These are phyloP conservation scores for Ptycholaimellus sp. DNA, from an alignment of 2,888 invertebrate species.

Conservation along the genomic window DNA sequence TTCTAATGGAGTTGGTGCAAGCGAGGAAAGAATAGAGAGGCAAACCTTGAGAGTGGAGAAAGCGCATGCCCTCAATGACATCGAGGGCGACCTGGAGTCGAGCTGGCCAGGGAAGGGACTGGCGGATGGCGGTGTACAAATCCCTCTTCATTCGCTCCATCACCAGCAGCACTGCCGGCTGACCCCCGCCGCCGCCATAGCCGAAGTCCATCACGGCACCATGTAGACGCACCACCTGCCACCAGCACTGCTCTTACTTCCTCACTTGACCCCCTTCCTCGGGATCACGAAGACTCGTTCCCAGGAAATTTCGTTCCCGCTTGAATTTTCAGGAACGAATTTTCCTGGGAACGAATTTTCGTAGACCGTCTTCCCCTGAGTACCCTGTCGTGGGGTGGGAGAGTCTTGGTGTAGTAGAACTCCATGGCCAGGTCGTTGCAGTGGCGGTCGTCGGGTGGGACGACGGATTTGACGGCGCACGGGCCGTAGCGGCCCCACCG, in stretches of 20 bases:
- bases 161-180: slow-evolving; percentile 51
- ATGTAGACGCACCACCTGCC: slow-evolving; percentile 45
- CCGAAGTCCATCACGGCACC: slow-evolving; percentile 58
- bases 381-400: too few species aligned
- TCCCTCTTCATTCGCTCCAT: slow-evolving; percentile 47
- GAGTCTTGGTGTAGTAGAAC: slow-evolving; percentile 58
- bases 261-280: too few species aligned
- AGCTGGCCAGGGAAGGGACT: slow-evolving; percentile 40
- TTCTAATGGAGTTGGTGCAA: too few species aligned
- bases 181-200: slow-evolving; percentile 36
- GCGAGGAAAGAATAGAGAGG: too few species aligned
- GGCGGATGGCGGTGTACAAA: slow-evolving; percentile 48
- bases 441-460: slow-evolving; percentile 62
- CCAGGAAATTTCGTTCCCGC: too few species aligned
- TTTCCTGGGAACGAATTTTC: too few species aligned
- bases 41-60: slow-evolving; percentile 62
- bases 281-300: too few species aligned
- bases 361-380: too few species aligned
- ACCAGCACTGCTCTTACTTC: too few species aligned
- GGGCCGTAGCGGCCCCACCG: slow-evolving; percentile 48
- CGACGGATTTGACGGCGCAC: slow-evolving; percentile 60
- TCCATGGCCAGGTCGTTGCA: slow-evolving; percentile 73
- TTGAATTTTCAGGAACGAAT: too few species aligned
- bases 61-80: slow-evolving; percentile 61
- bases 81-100: slow-evolving; percentile 46